These are phyloP conservation scores for Alectoris magna DNA, from an alignment of 2,797 vertebrate genomes.

Conservation along the genomic window DNA sequence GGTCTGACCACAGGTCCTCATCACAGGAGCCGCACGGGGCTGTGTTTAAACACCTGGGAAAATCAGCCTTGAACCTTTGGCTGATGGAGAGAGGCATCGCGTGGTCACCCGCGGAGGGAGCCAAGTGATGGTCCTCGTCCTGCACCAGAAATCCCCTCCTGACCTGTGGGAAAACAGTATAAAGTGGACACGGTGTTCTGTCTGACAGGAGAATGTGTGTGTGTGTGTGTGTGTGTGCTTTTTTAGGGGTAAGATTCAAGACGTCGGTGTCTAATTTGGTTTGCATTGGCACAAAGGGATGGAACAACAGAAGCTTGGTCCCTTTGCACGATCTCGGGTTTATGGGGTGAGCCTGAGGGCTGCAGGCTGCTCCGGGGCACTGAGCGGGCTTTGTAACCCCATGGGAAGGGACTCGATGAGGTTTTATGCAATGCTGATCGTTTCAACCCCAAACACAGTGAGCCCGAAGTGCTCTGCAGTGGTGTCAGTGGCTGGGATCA, in stretches of 20 bases:
- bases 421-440: neutral
- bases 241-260: neutral
- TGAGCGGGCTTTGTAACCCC: neutral
- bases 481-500: neutral
- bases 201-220: neutral
- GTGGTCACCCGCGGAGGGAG: rapidly evolving
- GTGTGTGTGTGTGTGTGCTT: rapidly evolving
- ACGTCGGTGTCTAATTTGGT: neutral
- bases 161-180: neutral
- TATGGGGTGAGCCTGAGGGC: neutral
- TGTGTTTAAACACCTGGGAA: neutral
- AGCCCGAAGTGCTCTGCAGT: neutral
- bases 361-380: neutral
- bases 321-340: neutral
- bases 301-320: neutral
- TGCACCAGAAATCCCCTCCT: neutral
- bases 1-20: neutral
- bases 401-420: neutral
- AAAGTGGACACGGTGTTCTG: rapidly evolving
- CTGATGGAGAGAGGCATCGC: rapidly evolving
- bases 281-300: neutral
- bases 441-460: rapidly evolving
- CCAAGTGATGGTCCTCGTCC: neutral
- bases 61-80: neutral
- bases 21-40: neutral